Base-by-base conservation (phyloP, 2,797 vertebrate genomes). In the Eremophila alpestris region DNA sequence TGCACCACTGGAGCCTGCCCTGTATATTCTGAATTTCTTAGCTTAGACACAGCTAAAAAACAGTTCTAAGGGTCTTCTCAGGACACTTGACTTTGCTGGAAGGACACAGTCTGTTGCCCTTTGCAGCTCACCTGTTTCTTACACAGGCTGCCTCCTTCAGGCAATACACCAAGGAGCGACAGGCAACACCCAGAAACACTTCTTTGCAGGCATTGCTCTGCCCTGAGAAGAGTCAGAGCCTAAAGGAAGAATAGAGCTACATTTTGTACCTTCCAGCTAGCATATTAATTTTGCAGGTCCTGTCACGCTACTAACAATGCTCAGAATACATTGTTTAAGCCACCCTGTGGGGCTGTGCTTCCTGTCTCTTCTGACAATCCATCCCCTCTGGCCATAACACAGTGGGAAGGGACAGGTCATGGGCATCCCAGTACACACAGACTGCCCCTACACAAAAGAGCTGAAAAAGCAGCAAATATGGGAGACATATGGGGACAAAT, bases 211-310 rank as follows among this genome's bases (percentile, higher is more conserved):
- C 68, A 54, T 3, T 10, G 8, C 59, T 74, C 75, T 65, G 62
- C 48, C 88, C 46, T 26, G 68, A 83, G 64, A 91, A 90, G 27
- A 60, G 68, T 51, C 59, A 79, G 49, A 90, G 63, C 87, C 89
- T 86, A 56, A 69, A 94, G 83, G 62, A 90, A 78, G 38, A 94
- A 87, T 67, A 68, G 75, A 69, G 18, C 68, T 24, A 63, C 32
- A 79, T 65, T 87, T 55, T 83, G 21, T n/a, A 20, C 71, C 79
- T 93, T 79, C 59, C 65, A 95, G 85, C 36, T 58, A 83, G 62
- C 58, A 32, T 40, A 86, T 89, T 59, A 81, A 95, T 96, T 83
- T 93, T 92, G 74, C 59, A 95, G 71, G 71, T 64, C 80, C 43
- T 75, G 46, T 92, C 85, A 86, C 1, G 0, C 59, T 48, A 74